A percentile compares a stretch with the other conserved stretches of the same genome.
phyloP scores from a whole-genome alignment of 1,140 invertebrate species.

The Euschistus heros region DNA sequence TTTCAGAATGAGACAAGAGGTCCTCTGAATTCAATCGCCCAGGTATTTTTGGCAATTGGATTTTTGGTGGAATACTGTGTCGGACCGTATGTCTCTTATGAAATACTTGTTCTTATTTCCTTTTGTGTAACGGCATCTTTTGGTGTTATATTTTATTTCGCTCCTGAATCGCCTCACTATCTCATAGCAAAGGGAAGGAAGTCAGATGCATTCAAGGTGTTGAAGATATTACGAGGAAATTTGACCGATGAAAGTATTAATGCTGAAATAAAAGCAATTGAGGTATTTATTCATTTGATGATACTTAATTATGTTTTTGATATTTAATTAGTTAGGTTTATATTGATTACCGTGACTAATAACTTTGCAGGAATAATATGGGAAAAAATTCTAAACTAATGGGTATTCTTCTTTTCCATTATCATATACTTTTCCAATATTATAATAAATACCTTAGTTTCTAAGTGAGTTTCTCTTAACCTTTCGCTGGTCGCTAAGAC shows the following conservation, averaged over 20 bases:
- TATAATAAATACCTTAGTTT: too few species aligned
- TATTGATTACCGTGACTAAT: too few species aligned
- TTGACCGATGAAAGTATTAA: constrained; percentile 4
- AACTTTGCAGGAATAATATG: too few species aligned
- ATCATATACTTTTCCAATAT: too few species aligned
- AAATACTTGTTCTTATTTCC: background rate
- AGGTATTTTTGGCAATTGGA: constrained; percentile 14
- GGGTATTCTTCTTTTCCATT: too few species aligned
- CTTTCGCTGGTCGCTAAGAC: too few species aligned
- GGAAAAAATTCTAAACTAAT: too few species aligned
- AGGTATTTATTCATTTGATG: constrained; percentile 1
- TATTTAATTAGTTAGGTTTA: too few species aligned
- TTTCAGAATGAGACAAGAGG: constrained; percentile 17
- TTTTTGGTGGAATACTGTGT: constrained; percentile 10
- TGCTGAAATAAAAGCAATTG: constrained; percentile 19
- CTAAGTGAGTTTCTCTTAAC: too few species aligned
- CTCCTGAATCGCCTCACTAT: constrained; percentile 27
- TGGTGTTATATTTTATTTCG: constrained; percentile 6
- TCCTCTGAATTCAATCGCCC: background rate
- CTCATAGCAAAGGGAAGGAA: constrained; percentile 21
- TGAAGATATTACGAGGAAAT: constrained; percentile 17
- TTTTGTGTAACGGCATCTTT: constrained; percentile 1
- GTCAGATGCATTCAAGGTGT: constrained; percentile 38
- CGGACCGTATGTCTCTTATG: constrained; percentile 16
- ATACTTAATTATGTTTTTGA: background rate